These are phyloP conservation scores for Oxyruncus cristatus DNA, from an alignment of 2,113 vertebrate genomes.

Conservation along the genomic window DNA sequence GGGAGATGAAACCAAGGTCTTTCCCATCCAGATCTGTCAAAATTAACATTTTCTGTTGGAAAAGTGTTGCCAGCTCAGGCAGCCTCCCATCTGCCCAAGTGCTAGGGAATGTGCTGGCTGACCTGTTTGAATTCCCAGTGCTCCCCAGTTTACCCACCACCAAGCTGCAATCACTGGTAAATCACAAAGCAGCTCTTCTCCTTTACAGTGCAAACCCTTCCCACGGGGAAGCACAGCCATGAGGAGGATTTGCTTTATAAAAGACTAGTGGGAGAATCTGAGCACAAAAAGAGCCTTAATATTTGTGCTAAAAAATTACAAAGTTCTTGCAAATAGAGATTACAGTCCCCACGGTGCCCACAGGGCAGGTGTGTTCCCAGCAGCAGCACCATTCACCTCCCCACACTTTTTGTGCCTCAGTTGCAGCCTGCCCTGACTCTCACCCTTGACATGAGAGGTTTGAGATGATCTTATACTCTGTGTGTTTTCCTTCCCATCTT, in stretches of 20 bases:
- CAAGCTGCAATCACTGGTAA: not conserved
- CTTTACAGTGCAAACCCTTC: not conserved
- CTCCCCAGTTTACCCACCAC: not conserved
- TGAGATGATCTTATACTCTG: not conserved
- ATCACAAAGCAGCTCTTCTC: not conserved
- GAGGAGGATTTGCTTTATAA: not conserved
- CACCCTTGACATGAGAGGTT: not conserved
- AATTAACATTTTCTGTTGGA: not conserved
- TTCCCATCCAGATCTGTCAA: not conserved
- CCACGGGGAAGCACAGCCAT: not conserved
- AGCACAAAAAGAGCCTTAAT: not conserved
- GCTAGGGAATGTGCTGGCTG: fast-evolving
- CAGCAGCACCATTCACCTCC: not conserved
- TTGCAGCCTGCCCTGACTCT: not conserved
- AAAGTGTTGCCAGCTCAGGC: not conserved
- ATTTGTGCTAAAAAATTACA: not conserved
- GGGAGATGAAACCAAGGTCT: not conserved
- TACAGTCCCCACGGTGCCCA: not conserved
- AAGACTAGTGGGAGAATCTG: not conserved
- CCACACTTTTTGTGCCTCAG: not conserved
- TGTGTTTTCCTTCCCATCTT: not conserved
- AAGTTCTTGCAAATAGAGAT: not conserved
- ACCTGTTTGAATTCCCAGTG: fast-evolving
- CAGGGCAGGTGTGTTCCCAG: not conserved
- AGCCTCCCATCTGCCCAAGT: not conserved